phyloP scores from a whole-genome alignment of 2,888 invertebrate species.

The Fabriciana adippe region DNA sequence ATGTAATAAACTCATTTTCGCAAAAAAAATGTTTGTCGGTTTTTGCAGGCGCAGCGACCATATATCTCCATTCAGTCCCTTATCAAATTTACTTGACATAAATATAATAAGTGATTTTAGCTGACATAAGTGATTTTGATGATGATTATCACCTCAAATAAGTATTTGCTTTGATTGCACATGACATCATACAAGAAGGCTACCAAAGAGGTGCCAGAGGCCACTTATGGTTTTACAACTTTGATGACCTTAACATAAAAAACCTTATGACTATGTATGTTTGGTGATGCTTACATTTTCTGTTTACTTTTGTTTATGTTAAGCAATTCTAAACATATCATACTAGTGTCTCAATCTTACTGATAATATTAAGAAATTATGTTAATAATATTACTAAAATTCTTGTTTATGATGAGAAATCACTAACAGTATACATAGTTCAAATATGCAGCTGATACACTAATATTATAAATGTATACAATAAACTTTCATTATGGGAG shows the following conservation, averaged over 20 bases:
- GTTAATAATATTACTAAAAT: neutral
- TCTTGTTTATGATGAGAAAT: neutral
- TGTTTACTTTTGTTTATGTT: neutral
- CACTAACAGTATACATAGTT: too few species aligned
- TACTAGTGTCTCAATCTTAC: neutral
- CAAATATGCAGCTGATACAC: too few species aligned
- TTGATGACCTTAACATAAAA: slow-evolving; percentile 36
- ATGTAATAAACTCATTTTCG: too few species aligned
- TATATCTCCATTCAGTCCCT: too few species aligned
- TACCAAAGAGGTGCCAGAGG: slow-evolving; percentile 41
- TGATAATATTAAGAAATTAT: slow-evolving; percentile 2
- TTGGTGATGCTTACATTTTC: neutral
- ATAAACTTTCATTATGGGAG: too few species aligned
- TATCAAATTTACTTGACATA: too few species aligned
- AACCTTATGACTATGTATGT: slow-evolving; percentile 2
- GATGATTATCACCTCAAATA: neutral
- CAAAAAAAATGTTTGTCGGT: too few species aligned
- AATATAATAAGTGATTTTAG: too few species aligned
- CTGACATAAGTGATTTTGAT: too few species aligned
- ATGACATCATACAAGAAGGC: slow-evolving; percentile 42
- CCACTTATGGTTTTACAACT: slow-evolving; percentile 40
- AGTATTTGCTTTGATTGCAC: slow-evolving; percentile 12
- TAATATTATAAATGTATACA: too few species aligned
- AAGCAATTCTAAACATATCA: too few species aligned
- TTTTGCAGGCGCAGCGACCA: too few species aligned